Base-by-base conservation (phyloP, 2,113 vertebrate genomes). In the Cervus canadensis region DNA sequence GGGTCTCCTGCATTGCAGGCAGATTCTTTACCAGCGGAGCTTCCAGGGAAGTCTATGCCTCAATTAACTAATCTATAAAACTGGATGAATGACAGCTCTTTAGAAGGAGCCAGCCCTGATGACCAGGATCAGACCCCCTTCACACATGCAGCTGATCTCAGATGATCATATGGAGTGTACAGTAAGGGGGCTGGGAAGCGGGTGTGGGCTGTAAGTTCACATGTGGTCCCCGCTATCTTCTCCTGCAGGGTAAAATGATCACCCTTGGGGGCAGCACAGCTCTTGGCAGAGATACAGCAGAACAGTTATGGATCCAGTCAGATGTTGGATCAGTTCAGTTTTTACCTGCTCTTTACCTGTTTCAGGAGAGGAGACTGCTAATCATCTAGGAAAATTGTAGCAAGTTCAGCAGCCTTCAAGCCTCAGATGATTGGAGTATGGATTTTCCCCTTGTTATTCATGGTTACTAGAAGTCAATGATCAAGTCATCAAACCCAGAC, bases 401-500 rank as follows among this genome's bases (percentile, higher is more conserved):
- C 62, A 96, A 84, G 54, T 33, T 54, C 33, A 48, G 30, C 30
- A 11, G 0, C 12, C 33, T 43, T 64, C 1, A 2, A 71, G 36
- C 21, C 45, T 56, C 81, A 48, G 52, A 40, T 48, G 23, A 79
- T 4, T 59, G 21, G 45, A 92, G 62, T 11, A 17, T 40, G n/a
- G 62, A 3, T 74, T 97, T 97, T 96, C 67, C 71, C 93, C 84
- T 74, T 74, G 14, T 59, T 60, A 52, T 83, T 50, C 28, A 10
- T 54, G 7, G 28, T 95, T 90, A 83, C 52, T 30, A 54, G 83
- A 95, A 25, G 83, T 74, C 91, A 85, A 8, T 33, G 33, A 87
- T 83, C 92, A 93, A 95, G 62, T 97, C 89, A 76, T 89, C 74
- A 78, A 86, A 33, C 6, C 30, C 81, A 96, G 93, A 95, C 82